phyloP scores from a whole-genome alignment of 1,140 invertebrate genomes.

The Nephila pilipes region DNA sequence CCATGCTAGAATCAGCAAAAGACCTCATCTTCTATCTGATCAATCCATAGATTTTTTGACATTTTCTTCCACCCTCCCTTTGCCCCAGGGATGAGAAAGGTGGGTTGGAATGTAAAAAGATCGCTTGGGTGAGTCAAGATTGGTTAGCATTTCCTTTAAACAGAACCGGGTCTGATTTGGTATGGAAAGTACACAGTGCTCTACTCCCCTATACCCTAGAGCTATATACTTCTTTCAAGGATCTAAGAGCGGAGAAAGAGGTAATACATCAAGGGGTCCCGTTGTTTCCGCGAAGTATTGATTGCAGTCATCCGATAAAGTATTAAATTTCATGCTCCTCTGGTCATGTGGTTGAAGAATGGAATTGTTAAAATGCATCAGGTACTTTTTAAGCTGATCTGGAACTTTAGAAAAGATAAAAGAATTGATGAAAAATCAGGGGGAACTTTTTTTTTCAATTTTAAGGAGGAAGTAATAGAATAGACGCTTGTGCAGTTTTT shows the following conservation, averaged over 20 bases:
- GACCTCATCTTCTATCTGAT: slow-evolving; percentile 25
- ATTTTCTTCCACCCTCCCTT: background rate
- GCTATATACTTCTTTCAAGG: background rate
- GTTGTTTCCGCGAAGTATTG: slow-evolving; percentile 3
- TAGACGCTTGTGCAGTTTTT: no score
- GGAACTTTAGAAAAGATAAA: background rate
- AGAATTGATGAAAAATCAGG: no score
- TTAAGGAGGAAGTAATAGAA: no score
- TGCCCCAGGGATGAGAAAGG: slow-evolving; percentile 9
- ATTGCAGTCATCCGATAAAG: slow-evolving; percentile 30
- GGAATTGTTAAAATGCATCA: slow-evolving; percentile 19
- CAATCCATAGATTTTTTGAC: slow-evolving; percentile 65
- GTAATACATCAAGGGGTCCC: slow-evolving; percentile 1
- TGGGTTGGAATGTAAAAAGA: slow-evolving; percentile 23
- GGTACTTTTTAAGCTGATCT: background rate
- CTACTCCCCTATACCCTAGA: background rate
- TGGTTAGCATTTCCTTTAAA: background rate
- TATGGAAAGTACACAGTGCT: slow-evolving; percentile 61
- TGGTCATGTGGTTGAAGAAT: background rate
- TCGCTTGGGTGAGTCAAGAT: background rate
- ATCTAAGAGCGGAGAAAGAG: background rate
- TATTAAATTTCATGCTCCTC: background rate
- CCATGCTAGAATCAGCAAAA: slow-evolving; percentile 39
- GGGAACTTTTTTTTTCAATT: no score
- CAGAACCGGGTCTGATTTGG: slow-evolving; percentile 52